Percentiles rank a stretch among this genome's conserved stretches.
Evolutionary conservation across 1,140 invertebrate genomes (phyloP).

Genomic region (Pogonomyrmex barbatus): DNA sequence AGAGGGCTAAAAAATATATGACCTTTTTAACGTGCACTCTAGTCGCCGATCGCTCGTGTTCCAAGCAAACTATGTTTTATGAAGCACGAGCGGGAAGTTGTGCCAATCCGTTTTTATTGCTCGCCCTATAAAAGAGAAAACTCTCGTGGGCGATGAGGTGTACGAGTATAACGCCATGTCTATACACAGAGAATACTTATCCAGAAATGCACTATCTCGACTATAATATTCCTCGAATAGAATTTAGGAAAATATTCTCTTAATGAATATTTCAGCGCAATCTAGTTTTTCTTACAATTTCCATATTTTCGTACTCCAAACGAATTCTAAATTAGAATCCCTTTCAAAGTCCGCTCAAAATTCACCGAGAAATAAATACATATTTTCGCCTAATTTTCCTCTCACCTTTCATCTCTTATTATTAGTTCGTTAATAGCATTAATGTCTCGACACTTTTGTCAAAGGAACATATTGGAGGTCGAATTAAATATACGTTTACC

Average conservation of each 20-base stretch:
- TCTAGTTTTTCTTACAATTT: no score
- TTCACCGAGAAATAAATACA: not conserved
- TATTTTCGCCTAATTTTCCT: not conserved
- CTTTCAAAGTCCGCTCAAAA: not conserved
- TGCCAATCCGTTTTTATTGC: constrained; percentile 35
- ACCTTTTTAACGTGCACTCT: constrained; percentile 27
- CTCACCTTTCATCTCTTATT: not conserved
- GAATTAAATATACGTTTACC: not conserved
- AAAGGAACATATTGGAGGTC: not conserved
- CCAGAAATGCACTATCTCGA: not conserved
- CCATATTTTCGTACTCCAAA: not conserved
- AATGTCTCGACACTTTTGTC: not conserved
- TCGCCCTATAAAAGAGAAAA: constrained; percentile 1
- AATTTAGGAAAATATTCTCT: not conserved
- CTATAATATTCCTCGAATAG: not conserved
- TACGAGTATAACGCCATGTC: not conserved
- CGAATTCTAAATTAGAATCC: not conserved
- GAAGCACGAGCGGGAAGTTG: not conserved
- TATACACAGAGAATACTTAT: not conserved
- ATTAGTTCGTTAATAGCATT: not conserved
- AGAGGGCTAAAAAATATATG: constrained; percentile 16
- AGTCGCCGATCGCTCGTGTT: not conserved
- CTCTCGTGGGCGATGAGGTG: constrained; percentile 7
- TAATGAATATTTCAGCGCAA: not conserved
- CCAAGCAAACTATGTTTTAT: constrained; percentile 7